These are phyloP conservation scores for Corbicula japonica DNA, from an alignment of 2,888 invertebrate genomes.

Conservation along the genomic window DNA sequence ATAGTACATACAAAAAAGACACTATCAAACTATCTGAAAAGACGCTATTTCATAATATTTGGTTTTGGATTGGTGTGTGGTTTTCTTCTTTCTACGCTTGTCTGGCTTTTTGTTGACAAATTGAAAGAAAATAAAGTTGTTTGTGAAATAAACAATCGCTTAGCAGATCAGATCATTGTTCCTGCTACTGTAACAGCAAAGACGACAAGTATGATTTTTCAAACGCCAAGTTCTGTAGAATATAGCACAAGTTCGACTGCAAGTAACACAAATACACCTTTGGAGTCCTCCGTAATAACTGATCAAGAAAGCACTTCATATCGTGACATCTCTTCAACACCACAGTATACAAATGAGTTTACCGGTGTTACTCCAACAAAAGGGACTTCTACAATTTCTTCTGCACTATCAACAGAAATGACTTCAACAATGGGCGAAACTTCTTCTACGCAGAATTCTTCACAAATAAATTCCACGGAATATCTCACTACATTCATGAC, in stretches of 20 bases:
- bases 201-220: neutral
- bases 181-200: neutral
- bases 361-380: too few relatives aligned
- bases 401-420: too few relatives aligned
- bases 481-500: neutral
- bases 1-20: neutral
- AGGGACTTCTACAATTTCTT: too few relatives aligned
- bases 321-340: too few relatives aligned
- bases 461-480: neutral
- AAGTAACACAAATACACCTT: neutral
- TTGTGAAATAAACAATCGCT: slow-evolving; percentile 7
- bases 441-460: neutral
- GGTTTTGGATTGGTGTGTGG: slow-evolving; percentile 14
- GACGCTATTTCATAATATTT: neutral
- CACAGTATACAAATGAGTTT: too few relatives aligned
- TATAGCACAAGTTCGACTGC: neutral
- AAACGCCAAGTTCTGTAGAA: neutral
- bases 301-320: too few relatives aligned
- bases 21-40: neutral
- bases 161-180: neutral
- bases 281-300: neutral
- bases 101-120: slow-evolving; percentile 19
- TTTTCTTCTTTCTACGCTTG: neutral
- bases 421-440: neutral
- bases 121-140: slow-evolving; percentile 8